phyloP scores from a whole-genome alignment of 2,797 vertebrate genomes.

The Notoglanidium macrostoma region DNA sequence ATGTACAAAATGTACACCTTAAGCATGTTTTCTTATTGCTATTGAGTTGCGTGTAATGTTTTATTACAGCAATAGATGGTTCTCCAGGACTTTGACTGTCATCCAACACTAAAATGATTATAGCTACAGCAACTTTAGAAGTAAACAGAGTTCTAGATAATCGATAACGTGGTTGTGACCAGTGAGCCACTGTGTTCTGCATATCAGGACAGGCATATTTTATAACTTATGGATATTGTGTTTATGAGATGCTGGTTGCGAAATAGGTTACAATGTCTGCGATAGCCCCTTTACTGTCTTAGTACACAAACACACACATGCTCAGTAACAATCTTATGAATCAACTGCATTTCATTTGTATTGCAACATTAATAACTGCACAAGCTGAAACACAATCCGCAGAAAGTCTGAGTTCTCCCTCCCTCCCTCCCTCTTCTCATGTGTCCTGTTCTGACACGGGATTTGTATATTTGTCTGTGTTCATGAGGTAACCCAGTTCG shows the following conservation, averaged over 20 bases:
- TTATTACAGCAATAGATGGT: background rate
- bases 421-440: background rate
- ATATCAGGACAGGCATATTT: background rate
- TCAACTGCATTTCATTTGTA: slow-evolving; percentile 1
- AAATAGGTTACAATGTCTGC: slow-evolving; percentile 9
- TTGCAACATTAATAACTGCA: slow-evolving; percentile 3
- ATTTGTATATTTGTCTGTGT: slow-evolving; percentile 9
- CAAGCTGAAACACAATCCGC: slow-evolving; percentile 1
- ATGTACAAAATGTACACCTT: background rate
- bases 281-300: background rate
- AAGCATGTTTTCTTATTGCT: background rate
- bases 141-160: slow-evolving; percentile 17
- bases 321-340: slow-evolving; percentile 18
- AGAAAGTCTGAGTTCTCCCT: background rate
- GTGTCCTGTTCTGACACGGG: background rate
- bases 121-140: background rate
- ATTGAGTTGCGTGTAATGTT: background rate
- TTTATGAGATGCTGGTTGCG: slow-evolving; percentile 27
- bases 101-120: background rate
- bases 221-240: background rate
- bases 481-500: slow-evolving; percentile 10
- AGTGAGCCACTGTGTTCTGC: background rate
- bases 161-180: background rate
- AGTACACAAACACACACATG: background rate
- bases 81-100: slow-evolving; percentile 4